Evolutionary conservation across 2,888 invertebrate species (phyloP), one percentile per base, ranked within the genome.

Genomic region (Lasioglossum lativentre): DNA sequence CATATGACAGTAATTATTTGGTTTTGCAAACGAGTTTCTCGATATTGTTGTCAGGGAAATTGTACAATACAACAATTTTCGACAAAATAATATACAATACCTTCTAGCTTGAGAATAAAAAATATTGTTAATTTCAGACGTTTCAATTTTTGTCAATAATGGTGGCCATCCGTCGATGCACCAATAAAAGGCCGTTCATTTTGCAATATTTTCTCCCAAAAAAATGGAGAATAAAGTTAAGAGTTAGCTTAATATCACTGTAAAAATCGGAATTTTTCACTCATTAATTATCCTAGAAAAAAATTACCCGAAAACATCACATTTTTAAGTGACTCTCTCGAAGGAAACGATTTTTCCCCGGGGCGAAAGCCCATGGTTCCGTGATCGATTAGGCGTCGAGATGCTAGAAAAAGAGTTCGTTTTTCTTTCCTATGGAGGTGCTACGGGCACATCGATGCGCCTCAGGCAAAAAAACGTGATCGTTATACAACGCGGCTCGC

Each of bases 401-500:
- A 14, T 27, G 4, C 27, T 12, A 27, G 27, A 30, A 16, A 63
- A 27, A 16, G 27, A 6, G 66, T 6, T 19, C 1, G 66, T 66
- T 66, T 34, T 66, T 19, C 34, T 66, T 34, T 66, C 8, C 66
- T 38, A 23, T 12, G 12, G 75, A 38, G 30, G 23, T 23, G 63
- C 42, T 42, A 27, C n/a, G 0, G 42, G 68, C 47, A 34, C 12
- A 66, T 52, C 38, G 47, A n/a, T 38, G n/a, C 30, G 78, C 76
- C 40, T 78, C 42, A 14, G 78, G 78, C 76, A 73, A 74, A 79
- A n/a, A 89, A 89, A 89, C 85, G 84, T 85, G 89, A 89, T 83
- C 86, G 85, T 90, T 90, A 88, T 83, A 86, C 87, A 90, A 90
- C 80, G 59, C 59, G 63, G 42, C 30, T 27, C 77, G 70, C 27